Base-by-base conservation (phyloP, 2,113 vertebrate genomes). In the Mesembrinibis cayennensis region DNA sequence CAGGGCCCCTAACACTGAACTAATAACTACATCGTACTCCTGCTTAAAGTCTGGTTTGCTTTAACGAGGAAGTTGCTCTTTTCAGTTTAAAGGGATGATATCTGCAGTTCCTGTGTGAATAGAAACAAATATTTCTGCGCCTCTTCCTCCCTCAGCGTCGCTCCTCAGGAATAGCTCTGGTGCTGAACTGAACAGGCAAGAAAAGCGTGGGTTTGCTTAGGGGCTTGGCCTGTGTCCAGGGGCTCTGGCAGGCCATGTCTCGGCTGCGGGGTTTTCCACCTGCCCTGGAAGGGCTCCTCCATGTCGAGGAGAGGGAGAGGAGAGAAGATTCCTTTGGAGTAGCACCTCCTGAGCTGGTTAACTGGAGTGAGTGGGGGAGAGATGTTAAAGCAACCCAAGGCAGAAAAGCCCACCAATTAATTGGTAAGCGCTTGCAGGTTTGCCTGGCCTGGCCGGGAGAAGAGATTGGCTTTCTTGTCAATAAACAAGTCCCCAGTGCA, bases 401-500 rank as follows among this genome's bases (percentile, higher is more conserved):
- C 96, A 96, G 97, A 96, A 97, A 96, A 98, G 95, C 97, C 98
- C 98, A 97, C 97, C 98, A 98, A 98, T 99, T 99, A 99, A 99
- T 98, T 99, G 98, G 98, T 97, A 96, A 97, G 98, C 84, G 81
- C 97, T 98, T 82, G 95, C 91, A 97, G 98, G 98, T 95, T 98
- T 94, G 98, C 97, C 93, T 95, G 90, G 97, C 98, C 98, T 97
- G 97, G 98, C 98, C 95, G 76, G 97, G 98, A 98, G 98, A 98
- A 98, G 98, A 99, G 98, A 98, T 98, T 98, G 98, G 99, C 98
- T 98, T 98, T 97, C 98, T 98, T 98, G 98, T 99, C 99, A 97
- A 99, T 99, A 98, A 99, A 98, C 98, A 99, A 98, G 98, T 99
- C 99, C 99, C 99, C 97, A 97, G 99, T 99, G 99, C 98, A 99